Conservation (phyloP, 2,113 vertebrate species). For the Pionites leucogaster region DNA sequence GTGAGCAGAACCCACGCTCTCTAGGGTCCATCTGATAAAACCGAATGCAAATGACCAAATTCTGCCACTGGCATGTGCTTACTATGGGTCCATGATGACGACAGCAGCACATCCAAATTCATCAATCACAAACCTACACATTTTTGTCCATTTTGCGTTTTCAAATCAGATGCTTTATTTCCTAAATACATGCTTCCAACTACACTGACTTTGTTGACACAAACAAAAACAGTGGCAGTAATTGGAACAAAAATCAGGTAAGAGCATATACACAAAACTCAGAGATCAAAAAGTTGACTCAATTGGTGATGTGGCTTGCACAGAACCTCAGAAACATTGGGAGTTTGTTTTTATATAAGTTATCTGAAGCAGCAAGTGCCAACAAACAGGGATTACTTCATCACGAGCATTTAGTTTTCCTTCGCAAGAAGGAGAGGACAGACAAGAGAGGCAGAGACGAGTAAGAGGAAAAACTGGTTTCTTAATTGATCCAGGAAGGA, state of each 20-base stretch:
- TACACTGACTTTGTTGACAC: not conserved
- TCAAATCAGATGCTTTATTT: not conserved
- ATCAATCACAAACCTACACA: not conserved
- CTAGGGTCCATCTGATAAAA: not conserved
- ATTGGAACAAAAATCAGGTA: not conserved
- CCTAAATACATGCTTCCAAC: not conserved
- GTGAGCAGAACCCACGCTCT: not conserved
- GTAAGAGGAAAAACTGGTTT: constrained; percentile 72
- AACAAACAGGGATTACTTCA: constrained; percentile 53
- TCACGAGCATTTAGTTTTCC: constrained; percentile 15
- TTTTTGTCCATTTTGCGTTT: not conserved
- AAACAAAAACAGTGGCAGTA: not conserved
- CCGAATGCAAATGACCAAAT: not conserved
- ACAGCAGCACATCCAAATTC: not conserved
- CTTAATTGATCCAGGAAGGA: constrained; percentile 60
- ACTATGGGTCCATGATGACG: not conserved
- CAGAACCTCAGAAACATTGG: not conserved
- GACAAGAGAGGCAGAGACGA: not conserved
- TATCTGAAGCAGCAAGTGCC: constrained; percentile 46
- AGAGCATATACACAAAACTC: not conserved
- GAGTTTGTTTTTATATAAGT: constrained; percentile 42
- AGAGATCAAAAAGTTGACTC: constrained; percentile 15
- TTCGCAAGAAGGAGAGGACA: not conserved
- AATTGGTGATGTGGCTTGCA: not conserved
- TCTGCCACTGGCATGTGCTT: not conserved